Evolutionary conservation across 2,797 vertebrate genomes (phyloP).

Genomic region (Sardinella longiceps): DNA sequence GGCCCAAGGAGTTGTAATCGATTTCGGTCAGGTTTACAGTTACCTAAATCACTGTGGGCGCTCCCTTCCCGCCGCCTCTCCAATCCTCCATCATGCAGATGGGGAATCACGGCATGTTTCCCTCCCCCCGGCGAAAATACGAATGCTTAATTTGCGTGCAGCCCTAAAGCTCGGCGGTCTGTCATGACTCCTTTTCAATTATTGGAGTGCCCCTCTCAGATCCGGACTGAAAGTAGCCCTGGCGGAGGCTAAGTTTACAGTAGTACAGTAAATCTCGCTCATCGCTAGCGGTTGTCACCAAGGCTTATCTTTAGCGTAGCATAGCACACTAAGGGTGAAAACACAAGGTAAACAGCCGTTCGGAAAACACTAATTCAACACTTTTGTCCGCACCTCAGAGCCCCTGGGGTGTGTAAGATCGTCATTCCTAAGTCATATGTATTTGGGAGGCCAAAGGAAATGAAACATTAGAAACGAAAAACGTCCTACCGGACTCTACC

Average conservation of each 20-base stretch:
- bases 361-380: background rate
- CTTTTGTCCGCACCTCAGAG: background rate
- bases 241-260: constrained; percentile 2
- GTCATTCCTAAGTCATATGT: background rate
- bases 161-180: constrained; percentile 43
- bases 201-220: background rate
- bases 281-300: background rate
- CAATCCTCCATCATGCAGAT: constrained; percentile 36
- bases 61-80: constrained; percentile 15
- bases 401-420: background rate
- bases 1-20: constrained; percentile 55
- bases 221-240: background rate
- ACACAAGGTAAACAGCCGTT: background rate
- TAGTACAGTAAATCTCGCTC: background rate
- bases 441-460: background rate
- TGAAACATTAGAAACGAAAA: background rate
- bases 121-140: constrained; percentile 44
- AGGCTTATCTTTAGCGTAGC: background rate
- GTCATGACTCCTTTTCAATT: background rate
- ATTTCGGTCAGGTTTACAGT: constrained; percentile 50
- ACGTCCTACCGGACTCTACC: background rate
- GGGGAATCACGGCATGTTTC: constrained; percentile 48
- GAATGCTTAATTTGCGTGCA: constrained; percentile 50
- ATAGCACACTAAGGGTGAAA: background rate
- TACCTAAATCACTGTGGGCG: constrained; percentile 48